Percentiles rank a stretch among this genome's conserved stretches.
phyloP scores from a whole-genome alignment of 2,888 invertebrate species.

The Xestia xanthographa region DNA sequence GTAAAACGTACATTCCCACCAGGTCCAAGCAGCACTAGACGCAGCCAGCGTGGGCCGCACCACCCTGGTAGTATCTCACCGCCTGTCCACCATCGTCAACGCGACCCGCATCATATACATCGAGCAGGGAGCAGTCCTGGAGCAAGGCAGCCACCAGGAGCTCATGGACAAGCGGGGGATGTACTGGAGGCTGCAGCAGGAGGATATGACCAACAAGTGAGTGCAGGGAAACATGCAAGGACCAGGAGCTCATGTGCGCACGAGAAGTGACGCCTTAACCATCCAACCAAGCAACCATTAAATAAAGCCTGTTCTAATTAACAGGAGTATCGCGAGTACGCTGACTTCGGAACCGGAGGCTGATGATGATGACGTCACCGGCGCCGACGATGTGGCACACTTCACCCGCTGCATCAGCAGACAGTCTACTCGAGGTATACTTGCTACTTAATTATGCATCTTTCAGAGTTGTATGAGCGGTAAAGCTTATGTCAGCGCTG shows the following conservation, averaged over 20 bases:
- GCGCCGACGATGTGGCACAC: conserved; percentile 33
- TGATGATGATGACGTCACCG: conserved; percentile 66
- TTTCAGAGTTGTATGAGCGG: background rate
- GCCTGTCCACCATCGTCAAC: conserved; percentile 92
- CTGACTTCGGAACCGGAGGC: conserved; percentile 62
- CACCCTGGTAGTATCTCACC: conserved; percentile 94
- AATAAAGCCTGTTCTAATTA: background rate
- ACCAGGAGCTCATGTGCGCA: background rate
- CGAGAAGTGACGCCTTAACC: background rate
- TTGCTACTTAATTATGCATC: background rate
- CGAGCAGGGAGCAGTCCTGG: conserved; percentile 92
- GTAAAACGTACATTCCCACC: background rate
- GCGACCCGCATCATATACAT: conserved; percentile 93
- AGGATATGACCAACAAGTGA: conserved; percentile 88
- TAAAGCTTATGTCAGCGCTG: background rate
- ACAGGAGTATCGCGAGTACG: conserved; percentile 72
- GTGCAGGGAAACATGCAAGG: conserved; percentile 16
- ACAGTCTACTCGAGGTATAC: conserved; percentile 61
- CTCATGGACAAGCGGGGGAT: conserved; percentile 91
- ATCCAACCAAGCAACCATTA: background rate
- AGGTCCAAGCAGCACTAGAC: conserved; percentile 91
- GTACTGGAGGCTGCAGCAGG: conserved; percentile 92
- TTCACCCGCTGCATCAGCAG: conserved; percentile 69
- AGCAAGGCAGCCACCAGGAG: conserved; percentile 93
- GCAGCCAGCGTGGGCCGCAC: conserved; percentile 93